Evolutionary conservation across 2,797 vertebrate genomes (phyloP).

Genomic region (Anguilla megastoma): DNA sequence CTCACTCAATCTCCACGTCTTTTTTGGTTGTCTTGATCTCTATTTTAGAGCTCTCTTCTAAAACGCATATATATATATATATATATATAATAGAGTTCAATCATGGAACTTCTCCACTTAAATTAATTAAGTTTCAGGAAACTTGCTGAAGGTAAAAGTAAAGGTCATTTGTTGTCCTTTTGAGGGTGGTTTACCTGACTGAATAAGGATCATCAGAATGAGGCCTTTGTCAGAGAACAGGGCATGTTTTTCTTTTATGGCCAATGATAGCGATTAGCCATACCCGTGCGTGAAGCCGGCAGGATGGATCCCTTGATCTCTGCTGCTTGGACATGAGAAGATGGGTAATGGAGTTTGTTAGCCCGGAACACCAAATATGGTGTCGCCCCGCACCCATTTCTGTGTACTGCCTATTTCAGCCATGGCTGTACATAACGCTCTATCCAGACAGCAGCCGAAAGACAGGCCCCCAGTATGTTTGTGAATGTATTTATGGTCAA

Average conservation of each 20-base stretch:
- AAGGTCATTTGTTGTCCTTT: not conserved
- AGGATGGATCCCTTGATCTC: not conserved
- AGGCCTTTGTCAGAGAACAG: not conserved
- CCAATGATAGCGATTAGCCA: not conserved
- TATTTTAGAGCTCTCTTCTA: not conserved
- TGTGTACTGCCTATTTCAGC: slow-evolving; percentile 7
- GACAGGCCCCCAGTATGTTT: not conserved
- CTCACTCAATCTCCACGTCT: not conserved
- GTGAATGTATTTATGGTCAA: slow-evolving; percentile 4
- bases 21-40: not conserved
- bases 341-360: slow-evolving; percentile 12
- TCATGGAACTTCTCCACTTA: not conserved
- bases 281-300: slow-evolving; percentile 13
- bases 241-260: not conserved
- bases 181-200: not conserved
- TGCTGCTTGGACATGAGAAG: not conserved
- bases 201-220: not conserved
- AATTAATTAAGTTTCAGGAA: not conserved
- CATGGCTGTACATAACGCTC: not conserved
- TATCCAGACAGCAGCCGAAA: not conserved
- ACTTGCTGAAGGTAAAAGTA: not conserved
- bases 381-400: too few relatives aligned
- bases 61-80: too few relatives aligned
- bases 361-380: slow-evolving; percentile 1
- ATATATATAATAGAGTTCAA: not conserved